These are phyloP conservation scores for Rhynchophorus ferrugineus DNA, from an alignment of 1,140 invertebrate species.

Conservation along the genomic window DNA sequence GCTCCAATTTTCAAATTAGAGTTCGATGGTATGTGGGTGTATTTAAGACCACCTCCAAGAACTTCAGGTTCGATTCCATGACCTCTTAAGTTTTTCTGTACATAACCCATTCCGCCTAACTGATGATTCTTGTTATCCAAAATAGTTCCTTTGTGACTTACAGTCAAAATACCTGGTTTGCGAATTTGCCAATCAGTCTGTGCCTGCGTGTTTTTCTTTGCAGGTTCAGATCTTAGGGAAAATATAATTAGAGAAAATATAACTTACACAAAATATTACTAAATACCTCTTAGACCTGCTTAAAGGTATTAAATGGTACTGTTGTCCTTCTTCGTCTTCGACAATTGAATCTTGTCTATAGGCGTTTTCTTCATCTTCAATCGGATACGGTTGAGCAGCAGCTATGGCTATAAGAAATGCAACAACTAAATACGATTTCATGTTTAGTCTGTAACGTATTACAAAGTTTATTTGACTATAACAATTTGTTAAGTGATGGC, in stretches of 20 bases:
- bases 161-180: constrained; percentile 1
- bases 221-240: too few relatives aligned
- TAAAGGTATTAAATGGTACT: background rate
- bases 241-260: too few relatives aligned
- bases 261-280: too few relatives aligned
- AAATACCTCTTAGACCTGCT: background rate
- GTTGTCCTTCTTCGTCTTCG: background rate
- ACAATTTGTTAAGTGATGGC: too few relatives aligned
- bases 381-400: background rate
- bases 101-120: constrained; percentile 15
- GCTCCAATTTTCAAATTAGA: constrained; percentile 4
- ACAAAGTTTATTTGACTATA: too few relatives aligned
- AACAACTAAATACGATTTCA: too few relatives aligned
- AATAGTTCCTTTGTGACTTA: constrained; percentile 16
- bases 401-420: background rate
- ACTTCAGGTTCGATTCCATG: constrained; percentile 11
- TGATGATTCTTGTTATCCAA: constrained; percentile 17
- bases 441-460: too few relatives aligned
- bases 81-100: constrained; percentile 8
- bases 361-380: too few relatives aligned
- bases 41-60: constrained; percentile 17
- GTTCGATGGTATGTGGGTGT: constrained; percentile 14
- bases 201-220: too few relatives aligned
- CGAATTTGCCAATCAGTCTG: constrained; percentile 6
- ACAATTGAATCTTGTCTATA: too few relatives aligned